These are phyloP conservation scores for Umimayanthus chanpuru DNA, from an alignment of 92 coral and sea anemone genomes.

Conservation along the genomic window DNA sequence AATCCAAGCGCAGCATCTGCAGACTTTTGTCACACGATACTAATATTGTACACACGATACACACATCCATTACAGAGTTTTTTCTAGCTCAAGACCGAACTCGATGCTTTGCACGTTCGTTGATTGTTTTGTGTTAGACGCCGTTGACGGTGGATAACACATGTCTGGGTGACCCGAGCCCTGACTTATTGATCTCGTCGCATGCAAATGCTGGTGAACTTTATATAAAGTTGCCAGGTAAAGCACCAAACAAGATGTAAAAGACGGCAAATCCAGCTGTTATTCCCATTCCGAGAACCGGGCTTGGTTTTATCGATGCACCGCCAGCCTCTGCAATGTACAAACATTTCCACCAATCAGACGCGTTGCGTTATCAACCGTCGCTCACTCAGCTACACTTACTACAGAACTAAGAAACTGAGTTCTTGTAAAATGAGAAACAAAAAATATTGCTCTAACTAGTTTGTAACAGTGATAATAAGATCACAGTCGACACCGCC, in stretches of 20 bases:
- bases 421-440: no score
- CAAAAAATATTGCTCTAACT: no score
- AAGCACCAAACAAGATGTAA: not conserved
- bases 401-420: not conserved
- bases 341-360: not conserved
- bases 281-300: slow-evolving; percentile 6
- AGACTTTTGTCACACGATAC: no score
- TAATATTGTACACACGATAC: no score
- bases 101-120: no score
- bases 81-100: no score
- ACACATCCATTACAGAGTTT: no score
- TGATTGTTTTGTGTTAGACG: no score
- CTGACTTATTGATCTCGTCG: not conserved
- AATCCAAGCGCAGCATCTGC: no score
- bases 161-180: not conserved
- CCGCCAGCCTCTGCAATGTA: slow-evolving; percentile 22
- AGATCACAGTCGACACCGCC: no score
- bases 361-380: not conserved
- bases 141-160: no score
- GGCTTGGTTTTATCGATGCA: slow-evolving; percentile 2
- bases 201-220: not conserved
- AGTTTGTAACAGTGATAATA: no score
- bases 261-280: not conserved
- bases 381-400: not conserved
- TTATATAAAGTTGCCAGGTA: not conserved